These are phyloP conservation scores for Tanypteryx hageni DNA, from an alignment of 2,888 invertebrate species.

Conservation along the genomic window DNA sequence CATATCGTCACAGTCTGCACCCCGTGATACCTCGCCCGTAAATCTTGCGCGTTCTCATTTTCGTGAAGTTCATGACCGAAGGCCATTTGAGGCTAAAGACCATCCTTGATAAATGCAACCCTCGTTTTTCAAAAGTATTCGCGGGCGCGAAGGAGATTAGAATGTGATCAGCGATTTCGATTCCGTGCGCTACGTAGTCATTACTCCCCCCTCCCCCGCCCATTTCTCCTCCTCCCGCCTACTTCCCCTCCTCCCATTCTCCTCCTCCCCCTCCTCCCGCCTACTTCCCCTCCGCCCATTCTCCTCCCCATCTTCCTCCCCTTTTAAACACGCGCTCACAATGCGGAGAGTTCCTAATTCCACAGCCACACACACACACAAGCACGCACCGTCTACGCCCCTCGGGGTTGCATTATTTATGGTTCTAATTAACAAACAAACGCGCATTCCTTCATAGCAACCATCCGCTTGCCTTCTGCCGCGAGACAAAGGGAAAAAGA, in stretches of 20 bases:
- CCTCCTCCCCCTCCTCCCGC: not conserved
- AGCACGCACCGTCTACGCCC: not conserved
- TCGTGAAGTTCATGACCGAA: too few species aligned
- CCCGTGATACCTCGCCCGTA: too few species aligned
- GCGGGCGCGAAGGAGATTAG: not conserved
- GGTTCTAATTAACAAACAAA: constrained; percentile 51
- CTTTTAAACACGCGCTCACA: not conserved
- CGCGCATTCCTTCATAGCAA: not conserved
- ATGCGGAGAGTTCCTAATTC: constrained; percentile 23
- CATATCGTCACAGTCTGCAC: too few species aligned
- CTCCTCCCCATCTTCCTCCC: not conserved
- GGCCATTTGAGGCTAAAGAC: not conserved
- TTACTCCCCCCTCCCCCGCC: not conserved
- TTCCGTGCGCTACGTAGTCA: not conserved
- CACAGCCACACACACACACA: constrained; percentile 30
- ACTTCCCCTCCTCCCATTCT: not conserved
- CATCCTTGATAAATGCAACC: not conserved
- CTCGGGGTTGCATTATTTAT: constrained; percentile 34
- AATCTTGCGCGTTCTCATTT: too few species aligned
- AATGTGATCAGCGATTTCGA: not conserved
- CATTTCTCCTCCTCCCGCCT: not conserved
- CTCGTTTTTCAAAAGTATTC: not conserved
- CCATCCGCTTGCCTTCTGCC: constrained; percentile 15
- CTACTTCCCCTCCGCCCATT: not conserved
- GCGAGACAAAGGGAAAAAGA: not conserved